Evolutionary conservation across 2,888 invertebrate species (phyloP).

Genomic region (Chaitophorus viminalis): DNA sequence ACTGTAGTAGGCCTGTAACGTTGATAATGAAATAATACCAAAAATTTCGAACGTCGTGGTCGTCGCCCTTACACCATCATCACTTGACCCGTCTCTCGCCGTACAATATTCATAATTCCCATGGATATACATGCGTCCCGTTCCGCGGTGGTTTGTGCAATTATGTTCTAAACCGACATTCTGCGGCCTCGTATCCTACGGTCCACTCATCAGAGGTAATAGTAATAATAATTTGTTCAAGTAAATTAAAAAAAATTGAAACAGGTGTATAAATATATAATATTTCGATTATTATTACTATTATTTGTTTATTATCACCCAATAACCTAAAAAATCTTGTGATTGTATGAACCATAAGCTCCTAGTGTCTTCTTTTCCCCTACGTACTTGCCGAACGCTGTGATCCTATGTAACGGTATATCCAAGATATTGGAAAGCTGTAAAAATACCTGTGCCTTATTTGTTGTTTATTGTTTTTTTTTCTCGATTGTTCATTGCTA

Average conservation of each 20-base stretch:
- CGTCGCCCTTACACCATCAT: constrained; percentile 37
- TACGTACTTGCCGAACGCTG: neutral
- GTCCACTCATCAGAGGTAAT: constrained; percentile 22
- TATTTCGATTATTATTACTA: neutral
- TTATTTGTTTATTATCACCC: neutral
- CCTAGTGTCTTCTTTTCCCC: neutral
- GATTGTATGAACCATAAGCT: neutral
- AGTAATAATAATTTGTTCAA: neutral
- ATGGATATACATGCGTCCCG: constrained; percentile 22
- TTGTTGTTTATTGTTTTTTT: constrained; percentile 33
- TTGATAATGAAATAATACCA: constrained; percentile 36
- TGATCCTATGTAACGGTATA: neutral
- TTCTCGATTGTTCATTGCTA: neutral
- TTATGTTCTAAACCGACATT: neutral
- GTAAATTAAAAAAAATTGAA: neutral
- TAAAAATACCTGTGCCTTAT: neutral
- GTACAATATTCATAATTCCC: neutral
- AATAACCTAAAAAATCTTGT: constrained; percentile 48
- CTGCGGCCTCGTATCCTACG: neutral
- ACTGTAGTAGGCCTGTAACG: neutral
- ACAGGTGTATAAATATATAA: neutral
- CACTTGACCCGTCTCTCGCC: constrained; percentile 9
- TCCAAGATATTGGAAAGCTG: neutral
- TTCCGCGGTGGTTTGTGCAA: neutral
- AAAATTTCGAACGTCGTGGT: constrained; percentile 24